Evolutionary conservation across 2,888 invertebrate species (phyloP), one percentile per base, ranked within the genome.

Genomic region (Muschampia plurimacula): DNA sequence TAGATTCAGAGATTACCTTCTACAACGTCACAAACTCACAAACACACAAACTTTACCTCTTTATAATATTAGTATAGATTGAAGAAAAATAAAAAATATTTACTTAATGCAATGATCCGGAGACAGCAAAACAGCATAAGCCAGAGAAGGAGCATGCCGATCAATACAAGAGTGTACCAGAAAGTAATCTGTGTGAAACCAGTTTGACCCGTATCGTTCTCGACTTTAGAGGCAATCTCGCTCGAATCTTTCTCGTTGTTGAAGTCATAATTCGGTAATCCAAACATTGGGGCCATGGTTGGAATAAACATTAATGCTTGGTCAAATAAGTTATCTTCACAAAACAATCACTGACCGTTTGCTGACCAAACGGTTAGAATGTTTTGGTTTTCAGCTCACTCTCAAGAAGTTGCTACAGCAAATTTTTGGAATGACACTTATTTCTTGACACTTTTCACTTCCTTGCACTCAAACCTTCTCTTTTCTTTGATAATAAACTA

Each of bases 111-210:
- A 32, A 91, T 80, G 5, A 91, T 79, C 81, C 92, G 81, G 1
- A 93, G 80, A 41, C 89, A 89, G 81, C 89, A 89, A 84, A 88
- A 93, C 63, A 92, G 76, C 3, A 91, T 13, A 0, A 93, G 77
- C 94, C 94, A 93, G 0, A 84, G 78, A 0, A 93, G 72, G 66
- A 93, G 79, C 87, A 93, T 86, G 4, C 75, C 80, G 0, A 92
- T 70, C 67, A 93, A 77, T 9, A 89, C 83, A 4, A 92, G 77
- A 83, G 89, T 83, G 73, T 93, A 93, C 91, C 90, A 93, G 60
- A 92, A 85, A 0, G 90, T 86, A 85, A 92, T 86, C 36, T 90
- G 79, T 0, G 82, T 82, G 15, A 90, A 65, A 7, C 74, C 79
- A 0, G 77, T 65, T 0, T 84, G 77, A 10, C 67, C 73, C 7